Percentiles rank a stretch among this genome's conserved stretches.
Conservation (phyloP, 2,888 invertebrate genomes). For the Emmelina monodactyla region DNA sequence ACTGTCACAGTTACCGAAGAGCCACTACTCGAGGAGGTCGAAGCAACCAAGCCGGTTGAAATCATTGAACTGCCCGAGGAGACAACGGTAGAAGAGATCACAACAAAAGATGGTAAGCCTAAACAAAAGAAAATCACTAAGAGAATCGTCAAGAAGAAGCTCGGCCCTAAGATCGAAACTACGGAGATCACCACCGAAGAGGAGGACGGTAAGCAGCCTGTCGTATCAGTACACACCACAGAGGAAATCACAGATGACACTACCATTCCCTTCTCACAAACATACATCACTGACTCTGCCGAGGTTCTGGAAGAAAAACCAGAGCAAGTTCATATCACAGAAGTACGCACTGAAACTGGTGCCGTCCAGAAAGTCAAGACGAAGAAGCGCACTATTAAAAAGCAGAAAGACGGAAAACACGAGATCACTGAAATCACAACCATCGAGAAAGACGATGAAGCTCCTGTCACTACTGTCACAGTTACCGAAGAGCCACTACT, state of each 20-base stretch:
- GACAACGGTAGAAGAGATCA: slow-evolving; percentile 12
- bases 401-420: slow-evolving; percentile 39
- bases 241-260: slow-evolving; percentile 26
- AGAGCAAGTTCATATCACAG: slow-evolving; percentile 29
- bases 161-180: slow-evolving; percentile 20
- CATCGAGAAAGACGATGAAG: slow-evolving; percentile 29
- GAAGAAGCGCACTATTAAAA: slow-evolving; percentile 16
- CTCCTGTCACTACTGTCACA: slow-evolving; percentile 25
- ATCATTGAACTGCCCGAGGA: slow-evolving; percentile 20
- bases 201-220: slow-evolving; percentile 23
- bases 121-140: slow-evolving; percentile 27
- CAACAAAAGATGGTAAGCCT: slow-evolving; percentile 24
- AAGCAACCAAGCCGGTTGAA: slow-evolving; percentile 16
- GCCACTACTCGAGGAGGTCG: slow-evolving; percentile 8
- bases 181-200: slow-evolving; percentile 25
- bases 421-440: slow-evolving; percentile 25
- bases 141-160: slow-evolving; percentile 36
- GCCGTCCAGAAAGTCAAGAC: slow-evolving; percentile 19
- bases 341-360: slow-evolving; percentile 33
- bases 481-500: slow-evolving; percentile 18
- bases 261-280: slow-evolving; percentile 13
- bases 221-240: slow-evolving; percentile 29
- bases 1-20: slow-evolving; percentile 25
- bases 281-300: slow-evolving; percentile 17
- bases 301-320: slow-evolving; percentile 26